Evolutionary conservation across 64 coral and sea anemone species (phyloP), one percentile per base, ranked within the genome.

Genomic region (Orbicella faveolata): DNA sequence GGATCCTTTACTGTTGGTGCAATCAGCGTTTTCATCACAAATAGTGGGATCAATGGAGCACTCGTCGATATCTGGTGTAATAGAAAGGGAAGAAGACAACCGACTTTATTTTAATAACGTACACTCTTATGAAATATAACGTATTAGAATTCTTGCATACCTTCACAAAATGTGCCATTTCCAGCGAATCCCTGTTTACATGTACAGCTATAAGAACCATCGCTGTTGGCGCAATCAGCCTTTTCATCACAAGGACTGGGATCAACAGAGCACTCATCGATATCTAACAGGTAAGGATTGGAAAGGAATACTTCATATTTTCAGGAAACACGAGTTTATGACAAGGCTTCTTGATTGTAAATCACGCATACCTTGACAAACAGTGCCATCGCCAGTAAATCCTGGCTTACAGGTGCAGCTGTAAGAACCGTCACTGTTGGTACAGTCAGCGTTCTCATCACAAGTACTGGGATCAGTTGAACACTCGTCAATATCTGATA

Each of bases 401-500:
- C 92, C 92, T 14, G 55, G 39, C 18, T 89, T 89, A 48, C 84
- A 87, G 7, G 15, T 70, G 53, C 84, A 87, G 39, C 26, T 87
- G 75, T 88, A 77, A 41, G 87, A 88, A 6, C 86, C 73, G 33
- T 88, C 73, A 61, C 10, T 88, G 51, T 95, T 95, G 61, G 23
- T 73, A 35, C 94, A 95, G 20, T 68, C 66, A 18, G 86, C 90
- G 6, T 79, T 17, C 6, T 64, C 15, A 21, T 95, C 83, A 79
- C 94, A 95, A 30, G 72, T 26, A 48, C 36, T 37, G 3, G 63
- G 52, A 33, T 61, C 90, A 14, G 74, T 35, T 17, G 61, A 39
- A 26, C 94, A 95, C 82, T 95, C 94, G 70, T 95, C 79, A 20
- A 95, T 75, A 88, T 95, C 94, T 95, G 44, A 48, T 4, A 48